Base-by-base conservation (phyloP, 1,140 invertebrate species). In the Piezodorus guildinii region DNA sequence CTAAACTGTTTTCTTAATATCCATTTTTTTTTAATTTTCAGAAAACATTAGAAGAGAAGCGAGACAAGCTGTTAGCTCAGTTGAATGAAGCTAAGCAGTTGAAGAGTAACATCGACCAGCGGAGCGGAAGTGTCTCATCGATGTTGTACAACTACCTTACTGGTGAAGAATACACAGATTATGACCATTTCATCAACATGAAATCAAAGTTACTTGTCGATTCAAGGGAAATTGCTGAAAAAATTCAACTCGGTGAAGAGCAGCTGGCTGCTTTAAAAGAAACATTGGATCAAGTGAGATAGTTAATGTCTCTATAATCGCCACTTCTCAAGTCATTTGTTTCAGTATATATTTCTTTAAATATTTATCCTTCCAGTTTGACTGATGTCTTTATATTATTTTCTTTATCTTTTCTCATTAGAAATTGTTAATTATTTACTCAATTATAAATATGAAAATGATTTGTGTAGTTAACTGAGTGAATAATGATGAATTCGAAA, bases 131-230 rank as follows among this genome's bases (percentile, higher is more conserved):
- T 71, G 85, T 94, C 14, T 83, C 85, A 9, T 79, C 79, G 34
- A 83, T 90, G 63, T 77, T 94, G 51, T 79, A 81, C 61, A 85
- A 88, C 72, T 87, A 88, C 74, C 78, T 94, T 62, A 81, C 80
- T 64, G 78, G 82, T 16, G 84, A 88, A 59, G 84, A 91, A 70
- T 88, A 84, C 72, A 83, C 84, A 23, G 88, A 93, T 70, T 94
- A 91, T 72, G 85, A 89, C 69, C 87, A 91, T 73, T 94, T 91
- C 73, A 87, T 93, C 69, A 88, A 88, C 70, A 92, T 91, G 87
- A 94, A 93, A 79, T 87, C 88, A n/a, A 91, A 90, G 76, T 76
- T 94, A 54, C 85, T 91, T 68, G 85, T 93, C 73, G 90, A 93
- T 72, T 80, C 85, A 62, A 80, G 89, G 68, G 89, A 93, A 72